These are phyloP conservation scores for Gastrophysa polygoni DNA, from an alignment of 2,888 invertebrate genomes.

Conservation along the genomic window DNA sequence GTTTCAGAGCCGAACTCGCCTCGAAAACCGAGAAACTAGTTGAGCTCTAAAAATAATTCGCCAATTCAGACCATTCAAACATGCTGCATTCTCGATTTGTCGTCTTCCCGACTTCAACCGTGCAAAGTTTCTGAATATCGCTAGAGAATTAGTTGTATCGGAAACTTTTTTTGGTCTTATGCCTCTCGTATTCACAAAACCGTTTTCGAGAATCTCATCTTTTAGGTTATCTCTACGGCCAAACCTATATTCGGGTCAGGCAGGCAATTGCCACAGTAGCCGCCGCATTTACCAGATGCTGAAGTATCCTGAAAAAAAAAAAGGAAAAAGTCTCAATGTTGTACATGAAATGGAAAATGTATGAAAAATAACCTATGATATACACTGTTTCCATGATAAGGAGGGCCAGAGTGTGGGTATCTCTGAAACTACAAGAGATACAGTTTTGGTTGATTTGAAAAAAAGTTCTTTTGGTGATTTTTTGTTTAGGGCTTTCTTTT, in stretches of 20 bases:
- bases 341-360: not conserved
- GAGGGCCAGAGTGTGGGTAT: too few species aligned
- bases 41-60: not conserved
- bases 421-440: too few species aligned
- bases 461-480: too few species aligned
- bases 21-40: not conserved
- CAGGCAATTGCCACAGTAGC: conserved; percentile 72
- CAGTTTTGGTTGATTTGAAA: too few species aligned
- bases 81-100: not conserved
- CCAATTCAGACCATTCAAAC: not conserved
- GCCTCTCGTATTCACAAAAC: conserved; percentile 27
- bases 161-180: conserved; percentile 26
- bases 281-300: conserved; percentile 72
- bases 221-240: conserved; percentile 53
- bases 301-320: conserved; percentile 52
- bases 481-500: too few species aligned
- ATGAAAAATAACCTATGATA: too few species aligned
- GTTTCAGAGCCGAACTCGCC: not conserved
- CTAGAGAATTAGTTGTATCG: conserved; percentile 18
- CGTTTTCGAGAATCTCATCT: not conserved
- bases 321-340: not conserved
- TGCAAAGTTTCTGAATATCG: conserved; percentile 17
- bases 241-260: conserved; percentile 53
- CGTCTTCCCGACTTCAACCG: not conserved
- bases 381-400: too few species aligned